Base-by-base conservation (phyloP, 2,797 vertebrate genomes). In the Babyrousa celebensis region DNA sequence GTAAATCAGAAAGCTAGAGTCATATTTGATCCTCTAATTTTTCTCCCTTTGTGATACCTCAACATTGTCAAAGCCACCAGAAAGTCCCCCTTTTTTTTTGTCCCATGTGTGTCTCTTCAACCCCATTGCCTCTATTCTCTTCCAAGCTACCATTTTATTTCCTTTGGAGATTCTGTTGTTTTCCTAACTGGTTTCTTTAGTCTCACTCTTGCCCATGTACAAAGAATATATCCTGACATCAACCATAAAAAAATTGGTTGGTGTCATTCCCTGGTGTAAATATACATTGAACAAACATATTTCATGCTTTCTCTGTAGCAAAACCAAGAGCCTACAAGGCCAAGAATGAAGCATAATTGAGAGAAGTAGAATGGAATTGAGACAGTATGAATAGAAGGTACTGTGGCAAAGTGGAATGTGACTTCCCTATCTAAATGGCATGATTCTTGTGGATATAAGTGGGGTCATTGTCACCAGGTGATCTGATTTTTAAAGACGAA, bases 401-500 rank as follows among this genome's bases (percentile, higher is more conserved):
- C 6, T 78, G 18, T 4, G 6, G 14, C n/a, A 86, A 83, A 86
- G 63, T 9, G 0, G 2, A 72, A 87, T 79, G 21, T 60, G n/a
- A 21, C 40, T 75, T 85, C 5, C 12, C 6, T 36, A 71, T 71
- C 12, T 88, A 96, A 93, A 80, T 29, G 62, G 32, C 5, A n/a
- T 5, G 12, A 56, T 15, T 75, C 32, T 15, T 2, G 4, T 1
- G 12, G 58, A 20, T 65, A 48, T 89, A 65, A 29, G 7, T 29
- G 3, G 15, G 5, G 5, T n/a, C 8, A 7, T 16, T 43, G n/a
- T 74, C 68, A 1, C 9, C 25, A 84, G 12, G 54, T 60, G 14
- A 94, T 58, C n/a, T 48, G n/a, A 78, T 58, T 63, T 93, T 90
- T 75, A 20, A 77, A 67, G n/a, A 70, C 2, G 12, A 85, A 63